Base-by-base conservation (phyloP, 2,113 vertebrate genomes). In the Caranx melampygus region DNA sequence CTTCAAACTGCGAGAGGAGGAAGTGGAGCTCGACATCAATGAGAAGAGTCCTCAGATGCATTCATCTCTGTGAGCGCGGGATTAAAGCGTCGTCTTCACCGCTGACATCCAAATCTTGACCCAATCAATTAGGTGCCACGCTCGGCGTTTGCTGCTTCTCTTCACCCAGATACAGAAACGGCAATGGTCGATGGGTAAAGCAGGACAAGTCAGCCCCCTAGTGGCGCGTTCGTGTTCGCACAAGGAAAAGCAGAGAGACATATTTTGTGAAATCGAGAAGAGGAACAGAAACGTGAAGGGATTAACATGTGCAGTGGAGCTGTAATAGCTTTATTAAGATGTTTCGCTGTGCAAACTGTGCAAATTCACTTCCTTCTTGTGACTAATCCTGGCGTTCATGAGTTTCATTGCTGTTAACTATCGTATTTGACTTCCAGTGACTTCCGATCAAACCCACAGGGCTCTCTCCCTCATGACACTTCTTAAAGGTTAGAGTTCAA, bases 401-500 rank as follows among this genome's bases (percentile, higher is more conserved):
- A 16, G 21, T 37, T 80, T 67, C 52, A 35, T 57, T 20, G 16
- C 62, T 44, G 67, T 81, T 83, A 65, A 88, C 66, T n/a, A 66
- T 83, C 40, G 71, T 85, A 54, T 83, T 81, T 84, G 87, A 81
- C 82, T 87, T 82, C 66, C 75, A 71, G 80, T 90, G 87, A 81
- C 82, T 87, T 82, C 66, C 75, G 68, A 81, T 90, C 90, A 83
- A 81, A 82, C 58, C 72, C 86, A 66, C 62, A 31, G 21, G 54
- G 1, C 69, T 16, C 62, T 77, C 79, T 83, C 89, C 86, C 88
- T 82, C 61, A 40, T 72, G 89, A 77, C 83, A 57, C 88, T 44
- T 73, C 64, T 57, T 85, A 92, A 94, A 94, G 93, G 93, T 90
- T 75, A 80, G 66, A 91, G 93, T 92, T 91, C 84, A 94, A 88